These are phyloP conservation scores for Clarias batrachus DNA, from an alignment of 2,113 vertebrate species.

Conservation along the genomic window DNA sequence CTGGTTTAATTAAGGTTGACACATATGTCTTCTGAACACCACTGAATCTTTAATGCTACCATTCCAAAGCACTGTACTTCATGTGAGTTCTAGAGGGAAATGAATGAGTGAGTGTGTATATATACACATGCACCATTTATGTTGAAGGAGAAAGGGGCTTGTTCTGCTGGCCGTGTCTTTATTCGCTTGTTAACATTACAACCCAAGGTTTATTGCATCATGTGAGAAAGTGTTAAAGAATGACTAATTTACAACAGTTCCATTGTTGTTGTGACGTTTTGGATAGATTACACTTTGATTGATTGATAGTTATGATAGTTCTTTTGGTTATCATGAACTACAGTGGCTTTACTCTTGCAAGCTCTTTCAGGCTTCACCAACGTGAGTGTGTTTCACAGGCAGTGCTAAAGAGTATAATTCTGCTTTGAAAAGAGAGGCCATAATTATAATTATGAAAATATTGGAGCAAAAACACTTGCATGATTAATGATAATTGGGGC, in stretches of 20 bases:
- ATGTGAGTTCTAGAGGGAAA: background rate
- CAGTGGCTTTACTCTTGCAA: background rate
- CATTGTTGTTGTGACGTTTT: background rate
- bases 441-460: background rate
- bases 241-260: background rate
- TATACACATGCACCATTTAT: background rate
- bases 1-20: background rate
- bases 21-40: no score
- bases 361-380: background rate
- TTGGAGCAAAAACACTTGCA: background rate
- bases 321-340: constrained; percentile 15
- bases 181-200: constrained; percentile 16
- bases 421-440: constrained; percentile 4
- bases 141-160: background rate
- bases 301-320: background rate
- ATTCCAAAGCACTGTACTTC: background rate
- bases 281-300: background rate
- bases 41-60: background rate
- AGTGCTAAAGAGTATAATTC: background rate
- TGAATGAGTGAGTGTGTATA: background rate
- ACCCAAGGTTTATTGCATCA: background rate
- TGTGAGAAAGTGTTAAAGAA: constrained; percentile 15
- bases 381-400: background rate
- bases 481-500: background rate
- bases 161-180: background rate